A percentile compares a stretch with the other conserved stretches of the same genome.
These are phyloP conservation scores for Zygogramma bicolorata DNA, from an alignment of 2,888 invertebrate genomes.

Conservation along the genomic window DNA sequence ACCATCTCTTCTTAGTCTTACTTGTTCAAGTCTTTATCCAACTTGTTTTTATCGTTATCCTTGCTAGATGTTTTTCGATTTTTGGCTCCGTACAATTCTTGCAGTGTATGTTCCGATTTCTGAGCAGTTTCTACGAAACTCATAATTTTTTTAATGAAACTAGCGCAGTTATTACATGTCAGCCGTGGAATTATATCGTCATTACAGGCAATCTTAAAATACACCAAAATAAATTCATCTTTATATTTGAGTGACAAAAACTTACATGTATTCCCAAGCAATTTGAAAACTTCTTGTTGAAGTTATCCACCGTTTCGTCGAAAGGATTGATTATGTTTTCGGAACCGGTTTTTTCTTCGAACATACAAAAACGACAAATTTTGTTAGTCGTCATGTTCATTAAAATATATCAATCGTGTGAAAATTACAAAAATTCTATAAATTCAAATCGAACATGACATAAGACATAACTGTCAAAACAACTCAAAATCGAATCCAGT, in stretches of 20 bases:
- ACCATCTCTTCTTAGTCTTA: neutral
- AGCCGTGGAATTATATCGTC: conserved; percentile 45
- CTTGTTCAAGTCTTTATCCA: neutral
- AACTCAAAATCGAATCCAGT: no score
- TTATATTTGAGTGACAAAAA: conserved; percentile 6
- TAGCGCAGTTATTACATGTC: conserved; percentile 45
- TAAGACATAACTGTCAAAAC: no score
- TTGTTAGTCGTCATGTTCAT: neutral
- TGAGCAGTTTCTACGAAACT: conserved; percentile 42
- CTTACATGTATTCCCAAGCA: conserved; percentile 5
- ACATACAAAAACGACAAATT: conserved; percentile 38
- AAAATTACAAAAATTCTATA: no score
- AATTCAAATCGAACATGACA: no score
- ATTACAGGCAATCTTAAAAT: conserved; percentile 44
- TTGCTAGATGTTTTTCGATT: neutral
- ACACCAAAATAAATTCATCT: neutral
- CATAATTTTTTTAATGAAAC: conserved; percentile 45
- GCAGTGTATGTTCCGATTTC: conserved; percentile 41
- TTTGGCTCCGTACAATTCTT: conserved; percentile 15
- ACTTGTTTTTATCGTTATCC: neutral
- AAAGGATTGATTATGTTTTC: neutral
- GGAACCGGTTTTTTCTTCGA: conserved; percentile 17
- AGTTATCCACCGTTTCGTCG: neutral
- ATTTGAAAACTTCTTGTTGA: neutral
- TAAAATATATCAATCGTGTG: no score